Evolutionary conservation across 2,797 vertebrate species (phyloP).

Genomic region (Staurois parvus): DNA sequence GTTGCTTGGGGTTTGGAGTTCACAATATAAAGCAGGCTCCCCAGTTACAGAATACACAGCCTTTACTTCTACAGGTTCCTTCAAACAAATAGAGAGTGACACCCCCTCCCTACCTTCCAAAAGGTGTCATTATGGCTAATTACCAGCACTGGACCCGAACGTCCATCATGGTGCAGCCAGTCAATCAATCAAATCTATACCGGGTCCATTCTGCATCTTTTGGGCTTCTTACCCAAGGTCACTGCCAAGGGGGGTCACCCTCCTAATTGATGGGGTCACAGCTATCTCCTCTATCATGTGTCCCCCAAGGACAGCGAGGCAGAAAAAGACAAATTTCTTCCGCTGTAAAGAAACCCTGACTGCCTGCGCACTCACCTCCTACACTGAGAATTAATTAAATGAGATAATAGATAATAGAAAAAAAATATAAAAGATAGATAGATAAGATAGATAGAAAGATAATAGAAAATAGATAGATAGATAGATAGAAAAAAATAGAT

Average conservation of each 20-base stretch:
- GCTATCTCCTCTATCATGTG: not conserved
- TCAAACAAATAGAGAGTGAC: not conserved
- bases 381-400: conserved; percentile 3
- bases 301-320: no score
- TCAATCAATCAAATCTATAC: not conserved
- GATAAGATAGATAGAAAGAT: not conserved
- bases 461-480: not conserved
- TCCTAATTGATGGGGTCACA: not conserved
- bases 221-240: not conserved
- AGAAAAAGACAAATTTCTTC: no score
- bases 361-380: not conserved
- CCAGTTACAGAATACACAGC: no score
- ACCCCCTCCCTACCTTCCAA: not conserved
- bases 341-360: no score
- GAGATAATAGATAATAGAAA: no score
- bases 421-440: not conserved
- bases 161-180: not conserved
- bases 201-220: not conserved
- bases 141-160: not conserved
- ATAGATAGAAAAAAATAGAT: not conserved
- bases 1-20: no score
- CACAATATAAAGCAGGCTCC: no score
- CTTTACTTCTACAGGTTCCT: no score
- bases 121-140: not conserved
- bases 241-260: no score